A percentile compares a stretch with the other conserved stretches of the same genome.
Conservation (phyloP, 1,140 invertebrate species). For the Schlechtendalia chinensis region DNA sequence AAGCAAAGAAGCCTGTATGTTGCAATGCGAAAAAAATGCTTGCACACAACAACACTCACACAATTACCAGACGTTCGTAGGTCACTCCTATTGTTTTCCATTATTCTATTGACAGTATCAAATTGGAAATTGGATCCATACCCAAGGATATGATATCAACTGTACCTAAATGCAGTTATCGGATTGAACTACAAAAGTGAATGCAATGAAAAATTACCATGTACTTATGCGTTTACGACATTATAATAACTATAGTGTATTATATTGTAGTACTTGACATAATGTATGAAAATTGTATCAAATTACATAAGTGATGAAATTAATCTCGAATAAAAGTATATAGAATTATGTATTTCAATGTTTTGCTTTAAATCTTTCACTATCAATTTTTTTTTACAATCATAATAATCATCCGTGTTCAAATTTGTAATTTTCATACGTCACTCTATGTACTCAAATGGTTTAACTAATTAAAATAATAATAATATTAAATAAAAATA, state of each 20-base stretch:
- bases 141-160: slow-evolving; percentile 3
- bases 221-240: no score
- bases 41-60: neutral
- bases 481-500: no score
- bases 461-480: no score
- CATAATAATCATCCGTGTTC: no score
- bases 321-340: neutral
- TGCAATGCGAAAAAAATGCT: neutral
- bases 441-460: no score
- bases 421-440: no score
- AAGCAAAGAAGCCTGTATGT: neutral
- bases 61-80: neutral
- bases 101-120: slow-evolving; percentile 19
- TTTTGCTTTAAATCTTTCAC: no score
- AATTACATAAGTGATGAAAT: neutral
- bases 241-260: no score
- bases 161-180: neutral
- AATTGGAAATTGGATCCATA: slow-evolving; percentile 20
- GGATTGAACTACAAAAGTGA: neutral
- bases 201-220: neutral
- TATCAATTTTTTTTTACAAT: no score
- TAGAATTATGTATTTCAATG: neutral
- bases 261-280: no score
- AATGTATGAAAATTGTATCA: neutral
- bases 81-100: slow-evolving; percentile 9